A percentile compares a stretch with the other conserved stretches of the same genome.
These are phyloP conservation scores for Poecilia wingei DNA, from an alignment of 2,797 vertebrate species.

Conservation along the genomic window DNA sequence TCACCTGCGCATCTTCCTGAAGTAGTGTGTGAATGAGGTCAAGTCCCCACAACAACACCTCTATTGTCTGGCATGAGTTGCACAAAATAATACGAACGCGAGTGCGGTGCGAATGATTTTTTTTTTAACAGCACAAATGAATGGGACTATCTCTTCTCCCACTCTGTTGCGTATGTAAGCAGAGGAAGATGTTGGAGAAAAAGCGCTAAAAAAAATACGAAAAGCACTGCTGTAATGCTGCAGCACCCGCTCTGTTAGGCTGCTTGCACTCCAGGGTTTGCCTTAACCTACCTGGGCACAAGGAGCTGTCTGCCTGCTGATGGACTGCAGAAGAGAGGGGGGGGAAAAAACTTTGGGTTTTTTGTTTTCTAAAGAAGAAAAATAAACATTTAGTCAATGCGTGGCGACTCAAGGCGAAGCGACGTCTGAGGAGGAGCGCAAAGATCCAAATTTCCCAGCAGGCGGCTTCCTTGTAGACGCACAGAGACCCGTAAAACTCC, in stretches of 20 bases:
- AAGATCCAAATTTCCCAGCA: constrained; percentile 59
- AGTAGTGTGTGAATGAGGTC: constrained; percentile 62
- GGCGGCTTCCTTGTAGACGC: constrained; percentile 53
- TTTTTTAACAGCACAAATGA: not conserved
- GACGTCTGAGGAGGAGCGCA: constrained; percentile 38
- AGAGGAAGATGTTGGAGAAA: constrained; percentile 1
- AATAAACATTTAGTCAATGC: constrained; percentile 25
- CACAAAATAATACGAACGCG: not conserved
- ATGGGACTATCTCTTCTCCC: not conserved
- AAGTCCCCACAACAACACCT: constrained; percentile 50
- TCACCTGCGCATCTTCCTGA: constrained; percentile 76
- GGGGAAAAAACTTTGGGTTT: constrained; percentile 76
- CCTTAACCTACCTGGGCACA: constrained; percentile 81
- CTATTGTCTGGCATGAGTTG: constrained; percentile 18
- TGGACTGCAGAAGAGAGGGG: constrained; percentile 47
- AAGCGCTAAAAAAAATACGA: constrained; percentile 18
- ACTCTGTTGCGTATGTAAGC: not conserved
- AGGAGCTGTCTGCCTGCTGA: constrained; percentile 80
- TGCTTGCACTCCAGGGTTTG: constrained; percentile 54
- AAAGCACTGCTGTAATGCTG: constrained; percentile 17
- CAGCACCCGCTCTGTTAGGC: constrained; percentile 32
- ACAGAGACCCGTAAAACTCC: constrained; percentile 74
- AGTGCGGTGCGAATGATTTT: not conserved
- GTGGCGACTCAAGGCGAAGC: constrained; percentile 43
- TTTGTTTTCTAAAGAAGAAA: constrained; percentile 34